These are phyloP conservation scores for Eutrigla gurnardus DNA, from an alignment of 2,797 vertebrate species.

Conservation along the genomic window DNA sequence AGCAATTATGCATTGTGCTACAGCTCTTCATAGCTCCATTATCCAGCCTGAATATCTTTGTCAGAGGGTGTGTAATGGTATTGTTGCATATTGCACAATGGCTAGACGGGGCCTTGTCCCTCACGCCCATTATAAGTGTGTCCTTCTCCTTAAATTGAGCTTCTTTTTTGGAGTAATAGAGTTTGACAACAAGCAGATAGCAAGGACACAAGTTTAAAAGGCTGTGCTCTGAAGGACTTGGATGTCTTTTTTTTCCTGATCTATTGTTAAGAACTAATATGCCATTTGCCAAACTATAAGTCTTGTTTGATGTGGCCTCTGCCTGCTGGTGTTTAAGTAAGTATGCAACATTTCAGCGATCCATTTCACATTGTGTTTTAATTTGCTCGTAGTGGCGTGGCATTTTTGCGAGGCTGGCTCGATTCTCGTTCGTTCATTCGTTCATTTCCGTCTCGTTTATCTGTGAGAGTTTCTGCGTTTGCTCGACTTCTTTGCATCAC, in stretches of 20 bases:
- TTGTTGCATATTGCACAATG: conserved; percentile 84
- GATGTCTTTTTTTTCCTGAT: conserved; percentile 38
- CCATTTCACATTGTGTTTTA: conserved; percentile 51
- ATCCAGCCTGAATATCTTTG: conserved; percentile 78
- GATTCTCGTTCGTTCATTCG: conserved; percentile 13
- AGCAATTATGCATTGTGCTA: conserved; percentile 85
- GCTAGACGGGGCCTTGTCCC: conserved; percentile 60
- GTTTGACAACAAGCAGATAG: conserved; percentile 63
- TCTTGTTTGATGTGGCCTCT: conserved; percentile 37
- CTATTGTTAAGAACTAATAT: conserved; percentile 59
- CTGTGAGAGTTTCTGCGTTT: conserved; percentile 8
- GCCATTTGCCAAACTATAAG: conserved; percentile 58
- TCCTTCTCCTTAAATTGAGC: conserved; percentile 68
- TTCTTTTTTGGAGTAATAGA: conserved; percentile 64
- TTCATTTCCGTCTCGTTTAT: not conserved
- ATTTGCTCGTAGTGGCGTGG: conserved; percentile 41
- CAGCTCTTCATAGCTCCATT: conserved; percentile 80
- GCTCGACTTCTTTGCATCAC: conserved; percentile 15
- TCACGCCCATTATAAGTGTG: conserved; percentile 65
- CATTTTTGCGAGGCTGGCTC: conserved; percentile 27
- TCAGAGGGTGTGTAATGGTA: conserved; percentile 80
- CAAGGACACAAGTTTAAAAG: conserved; percentile 58
- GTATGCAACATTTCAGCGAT: conserved; percentile 27
- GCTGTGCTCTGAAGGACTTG: conserved; percentile 30
- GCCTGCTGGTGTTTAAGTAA: conserved; percentile 34